Evolutionary conservation across 2,113 vertebrate genomes (phyloP), one percentile per base, ranked within the genome.

Genomic region (Amazona guildingii): DNA sequence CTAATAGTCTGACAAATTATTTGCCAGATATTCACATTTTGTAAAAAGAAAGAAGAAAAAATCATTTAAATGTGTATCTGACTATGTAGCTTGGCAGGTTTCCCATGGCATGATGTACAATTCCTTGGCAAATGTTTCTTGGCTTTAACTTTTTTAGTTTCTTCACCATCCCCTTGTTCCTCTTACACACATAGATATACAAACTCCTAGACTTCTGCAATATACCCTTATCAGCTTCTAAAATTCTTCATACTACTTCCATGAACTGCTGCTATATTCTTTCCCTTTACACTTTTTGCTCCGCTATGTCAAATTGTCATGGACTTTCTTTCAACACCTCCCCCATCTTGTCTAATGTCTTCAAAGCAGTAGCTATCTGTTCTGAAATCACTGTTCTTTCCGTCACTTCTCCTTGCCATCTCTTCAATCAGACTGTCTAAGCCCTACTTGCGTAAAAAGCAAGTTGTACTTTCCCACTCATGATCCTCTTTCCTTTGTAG

Each of bases 121-220:
- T 95, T 90, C 80, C 69, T 93, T 96, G 92, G 83, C 95, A 89
- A 88, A 84, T 68, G 39, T 75, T 91, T 83, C 74, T 96, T 89
- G 77, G 77, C 75, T 92, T 92, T 52, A 83, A 61, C 54, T 80
- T 70, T 88, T 57, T 83, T 18, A 68, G 43, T 94, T 96, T 76
- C 73, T 97, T 93, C 74, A 64, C 73, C 46, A 7, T 86, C 83
- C 73, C 44, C 79, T 93, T 79, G 29, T 88, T 86, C 43, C 39
- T 92, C 11, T 83, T 88, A 59, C 1, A 41, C 29, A 61, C 39
- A 61, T 9, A 64, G 64, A 44, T 14, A 31, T 27, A 24, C 27
- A 83, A 52, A 63, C 73, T 88, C n/a, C 46, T 75, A 66, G 63
- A 63, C 69, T 61, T 82, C 70, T 61, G 44, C 85, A 41, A 49